Evolutionary conservation across 2,113 vertebrate species (phyloP).

Genomic region (Prionailurus viverrinus): DNA sequence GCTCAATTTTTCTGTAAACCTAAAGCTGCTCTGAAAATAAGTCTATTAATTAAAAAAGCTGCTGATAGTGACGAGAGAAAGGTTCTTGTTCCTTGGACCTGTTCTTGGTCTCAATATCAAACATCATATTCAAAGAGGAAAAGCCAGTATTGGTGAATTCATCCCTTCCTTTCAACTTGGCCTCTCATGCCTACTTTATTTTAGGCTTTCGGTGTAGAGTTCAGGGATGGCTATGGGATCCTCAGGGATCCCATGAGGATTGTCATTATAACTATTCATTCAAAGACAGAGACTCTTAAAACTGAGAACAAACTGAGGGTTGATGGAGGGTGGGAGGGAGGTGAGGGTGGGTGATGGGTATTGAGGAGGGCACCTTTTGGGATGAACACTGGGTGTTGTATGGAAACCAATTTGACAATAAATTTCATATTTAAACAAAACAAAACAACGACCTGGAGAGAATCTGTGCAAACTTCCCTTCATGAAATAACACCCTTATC

Average conservation of each 20-base stretch:
- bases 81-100: background rate
- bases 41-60: background rate
- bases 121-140: background rate
- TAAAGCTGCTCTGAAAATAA: background rate
- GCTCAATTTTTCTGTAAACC: background rate
- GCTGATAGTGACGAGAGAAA: background rate
- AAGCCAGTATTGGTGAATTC: background rate
- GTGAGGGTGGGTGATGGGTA: too few species aligned
- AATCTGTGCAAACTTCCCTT: background rate
- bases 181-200: background rate
- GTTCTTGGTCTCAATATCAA: background rate
- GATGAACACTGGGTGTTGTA: too few species aligned
- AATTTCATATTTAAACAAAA: too few species aligned
- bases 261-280: background rate
- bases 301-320: too few species aligned
- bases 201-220: background rate
- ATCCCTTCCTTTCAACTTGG: background rate
- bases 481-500: background rate
- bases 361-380: too few species aligned
- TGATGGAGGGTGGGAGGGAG: too few species aligned
- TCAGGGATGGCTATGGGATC: background rate
- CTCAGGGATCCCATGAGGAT: background rate
- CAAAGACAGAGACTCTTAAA: background rate
- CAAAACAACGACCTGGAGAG: background rate
- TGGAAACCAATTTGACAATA: too few species aligned